These are phyloP conservation scores for Nysson spinosus DNA, from an alignment of 2,888 invertebrate species.

Conservation along the genomic window DNA sequence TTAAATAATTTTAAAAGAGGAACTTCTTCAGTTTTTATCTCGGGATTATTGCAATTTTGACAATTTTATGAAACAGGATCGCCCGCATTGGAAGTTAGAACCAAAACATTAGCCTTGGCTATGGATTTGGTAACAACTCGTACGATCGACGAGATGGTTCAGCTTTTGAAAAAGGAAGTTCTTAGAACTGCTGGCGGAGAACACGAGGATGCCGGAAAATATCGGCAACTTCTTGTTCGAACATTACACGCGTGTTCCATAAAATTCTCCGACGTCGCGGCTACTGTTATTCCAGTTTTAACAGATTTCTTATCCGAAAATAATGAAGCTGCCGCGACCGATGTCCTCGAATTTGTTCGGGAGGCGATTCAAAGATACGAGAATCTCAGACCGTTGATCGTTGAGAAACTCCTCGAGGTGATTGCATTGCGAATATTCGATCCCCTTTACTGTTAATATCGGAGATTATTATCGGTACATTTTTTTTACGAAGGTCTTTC, in stretches of 20 bases:
- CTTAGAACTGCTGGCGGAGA: conserved; percentile 93
- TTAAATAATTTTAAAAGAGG: background rate
- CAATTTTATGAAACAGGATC: conserved; percentile 61
- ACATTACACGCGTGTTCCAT: conserved; percentile 96
- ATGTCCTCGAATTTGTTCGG: conserved; percentile 95
- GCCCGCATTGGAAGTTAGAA: conserved; percentile 96
- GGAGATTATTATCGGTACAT: conserved; percentile 6
- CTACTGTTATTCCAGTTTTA: conserved; percentile 94
- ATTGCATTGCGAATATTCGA: too few species aligned
- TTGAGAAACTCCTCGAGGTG: conserved; percentile 80
- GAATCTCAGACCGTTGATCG: conserved; percentile 87
- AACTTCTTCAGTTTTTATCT: background rate
- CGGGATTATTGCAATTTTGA: background rate
- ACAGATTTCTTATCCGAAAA: conserved; percentile 95
- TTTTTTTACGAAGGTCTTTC: conserved; percentile 85
- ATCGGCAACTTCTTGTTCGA: conserved; percentile 95
- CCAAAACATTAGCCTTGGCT: conserved; percentile 89
- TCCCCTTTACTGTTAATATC: too few species aligned
- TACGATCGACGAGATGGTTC: conserved; percentile 97
- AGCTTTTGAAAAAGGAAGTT: conserved; percentile 94
- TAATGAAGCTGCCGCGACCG: conserved; percentile 93
- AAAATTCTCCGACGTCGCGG: conserved; percentile 97
- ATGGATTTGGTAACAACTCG: conserved; percentile 94
- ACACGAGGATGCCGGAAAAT: conserved; percentile 97
- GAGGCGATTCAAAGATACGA: conserved; percentile 98